Evolutionary conservation across 2,113 vertebrate genomes (phyloP).

Genomic region (Diadophis punctatus): DNA sequence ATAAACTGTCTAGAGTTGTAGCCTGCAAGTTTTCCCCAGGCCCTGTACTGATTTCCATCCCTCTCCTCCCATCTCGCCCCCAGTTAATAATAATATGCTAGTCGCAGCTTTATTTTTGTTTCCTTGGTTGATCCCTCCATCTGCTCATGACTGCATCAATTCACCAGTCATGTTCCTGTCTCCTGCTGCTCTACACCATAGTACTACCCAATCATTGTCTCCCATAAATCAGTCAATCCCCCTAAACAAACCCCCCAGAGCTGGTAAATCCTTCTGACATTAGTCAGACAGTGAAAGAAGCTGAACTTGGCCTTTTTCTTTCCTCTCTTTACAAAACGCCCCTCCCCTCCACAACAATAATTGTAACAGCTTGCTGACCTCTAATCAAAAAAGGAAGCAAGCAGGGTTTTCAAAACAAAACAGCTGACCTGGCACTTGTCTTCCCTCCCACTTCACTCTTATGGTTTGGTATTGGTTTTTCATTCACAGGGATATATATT

Average conservation of each 20-base stretch:
- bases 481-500: not conserved
- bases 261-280: slow-evolving; percentile 73
- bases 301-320: slow-evolving; percentile 58
- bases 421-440: not conserved
- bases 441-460: not conserved
- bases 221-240: slow-evolving; percentile 58
- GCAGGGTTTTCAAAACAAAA: not conserved
- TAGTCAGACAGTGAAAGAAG: slow-evolving; percentile 61
- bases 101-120: slow-evolving; percentile 76
- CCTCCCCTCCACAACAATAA: not conserved
- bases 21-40: slow-evolving; percentile 52
- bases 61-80: slow-evolving; percentile 54
- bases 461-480: accelerated
- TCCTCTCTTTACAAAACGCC: not conserved
- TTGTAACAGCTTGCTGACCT: slow-evolving; percentile 53
- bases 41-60: slow-evolving; percentile 32
- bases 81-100: slow-evolving; percentile 67
- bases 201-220: slow-evolving; percentile 65
- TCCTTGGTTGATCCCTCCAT: slow-evolving; percentile 68
- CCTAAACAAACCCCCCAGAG: slow-evolving; percentile 70
- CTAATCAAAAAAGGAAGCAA: slow-evolving; percentile 17
- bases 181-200: slow-evolving; percentile 36
- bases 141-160: slow-evolving; percentile 64
- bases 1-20: not conserved
- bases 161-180: slow-evolving; percentile 39